Evolutionary conservation across 2,113 vertebrate species (phyloP).

Genomic region (human (Homo sapiens)): DNA sequence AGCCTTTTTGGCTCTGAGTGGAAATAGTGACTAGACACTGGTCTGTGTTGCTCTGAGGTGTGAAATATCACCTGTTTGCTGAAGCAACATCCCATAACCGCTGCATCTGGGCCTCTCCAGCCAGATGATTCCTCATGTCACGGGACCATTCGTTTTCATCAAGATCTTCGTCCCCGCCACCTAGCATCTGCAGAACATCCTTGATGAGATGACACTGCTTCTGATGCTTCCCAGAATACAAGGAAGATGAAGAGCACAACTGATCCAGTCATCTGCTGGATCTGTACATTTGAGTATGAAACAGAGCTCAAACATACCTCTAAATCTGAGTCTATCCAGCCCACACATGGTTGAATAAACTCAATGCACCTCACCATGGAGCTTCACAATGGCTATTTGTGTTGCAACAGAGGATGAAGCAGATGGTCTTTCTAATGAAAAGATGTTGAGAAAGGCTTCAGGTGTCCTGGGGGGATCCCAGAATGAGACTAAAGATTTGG

Average conservation of each 20-base stretch:
- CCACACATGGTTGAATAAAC: background rate
- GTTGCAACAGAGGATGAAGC: background rate
- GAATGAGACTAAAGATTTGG: background rate
- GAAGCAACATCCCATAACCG: constrained; percentile 49
- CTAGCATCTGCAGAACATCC: constrained; percentile 58
- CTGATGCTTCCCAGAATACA: background rate
- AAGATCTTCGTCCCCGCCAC: constrained; percentile 56
- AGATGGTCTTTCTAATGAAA: background rate
- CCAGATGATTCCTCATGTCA: constrained; percentile 55
- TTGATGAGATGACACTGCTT: constrained; percentile 50
- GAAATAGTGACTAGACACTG: background rate
- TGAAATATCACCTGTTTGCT: constrained; percentile 68
- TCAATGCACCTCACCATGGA: background rate
- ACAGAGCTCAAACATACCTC: constrained; percentile 66
- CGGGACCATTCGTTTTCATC: constrained; percentile 46
- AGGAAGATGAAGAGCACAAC: constrained; percentile 53
- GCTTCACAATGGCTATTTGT: background rate
- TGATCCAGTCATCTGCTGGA: constrained; percentile 42
- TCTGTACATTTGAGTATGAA: constrained; percentile 65
- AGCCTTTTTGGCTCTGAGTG: background rate
- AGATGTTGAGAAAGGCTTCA: background rate
- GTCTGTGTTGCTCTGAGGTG: constrained; percentile 29
- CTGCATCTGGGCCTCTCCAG: background rate
- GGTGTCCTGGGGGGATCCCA: background rate
- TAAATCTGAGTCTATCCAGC: background rate